Evolutionary conservation across 2,797 vertebrate genomes (phyloP), one percentile per base, ranked within the genome.

Genomic region (Myripristis jacobus): DNA sequence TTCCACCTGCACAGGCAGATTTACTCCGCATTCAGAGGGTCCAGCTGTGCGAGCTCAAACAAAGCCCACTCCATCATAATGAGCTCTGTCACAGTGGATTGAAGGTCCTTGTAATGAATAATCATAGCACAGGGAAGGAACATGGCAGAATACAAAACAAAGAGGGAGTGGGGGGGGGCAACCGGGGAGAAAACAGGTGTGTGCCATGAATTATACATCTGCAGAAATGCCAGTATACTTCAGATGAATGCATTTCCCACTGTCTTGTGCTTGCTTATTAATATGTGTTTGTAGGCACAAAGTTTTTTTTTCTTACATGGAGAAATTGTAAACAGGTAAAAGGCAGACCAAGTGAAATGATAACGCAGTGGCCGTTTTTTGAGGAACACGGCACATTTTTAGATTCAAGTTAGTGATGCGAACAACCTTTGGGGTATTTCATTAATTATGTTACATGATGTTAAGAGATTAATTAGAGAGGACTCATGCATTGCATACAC

Each of bases 61-160:
- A 88, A 90, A 90, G 84, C 87, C 73, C 67, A 83, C 90, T 92
- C 86, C 85, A 90, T 93, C 92, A 93, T 92, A 90, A 93, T 92
- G 86, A 80, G 87, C 85, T 83, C 87, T 89, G 90, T 92, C 92
- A 89, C 88, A 76, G 80, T 73, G 84, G 89, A 93, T 87, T 89
- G 92, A 91, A 90, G 87, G 85, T 86, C 83, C 80, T 82, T 89
- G 90, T 91, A 91, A 93, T 94, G 88, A 92, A 92, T 92, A 93
- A 93, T 93, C 92, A 91, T 90, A 78, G 85, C 82, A 66, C 43
- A 29, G 77, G 78, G 75, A 81, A 82, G 70, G 84, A 87, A 86
- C 80, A 83, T 83, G 80, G 75, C 55, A 66, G 88, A 89, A 88
- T 89, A 87, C 87, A 87, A 85, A 91, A 71, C 62, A 77, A 50